A percentile compares a stretch with the other conserved stretches of the same genome.
These are phyloP conservation scores for Prionailurus viverrinus DNA, from an alignment of 2,113 vertebrate species.

Conservation along the genomic window DNA sequence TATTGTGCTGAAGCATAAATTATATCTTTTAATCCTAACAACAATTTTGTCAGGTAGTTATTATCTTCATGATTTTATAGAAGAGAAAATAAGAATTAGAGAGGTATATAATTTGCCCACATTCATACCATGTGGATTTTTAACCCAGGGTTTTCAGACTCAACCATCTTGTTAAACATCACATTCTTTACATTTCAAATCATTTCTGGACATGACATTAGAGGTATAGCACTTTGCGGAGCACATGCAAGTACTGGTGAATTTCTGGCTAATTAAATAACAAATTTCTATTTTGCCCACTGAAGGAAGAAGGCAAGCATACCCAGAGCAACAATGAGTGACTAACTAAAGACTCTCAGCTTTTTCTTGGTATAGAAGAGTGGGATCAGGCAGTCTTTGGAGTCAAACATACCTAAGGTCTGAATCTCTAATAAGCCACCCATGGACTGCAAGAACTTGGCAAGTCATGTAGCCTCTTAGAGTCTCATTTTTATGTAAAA, in stretches of 20 bases:
- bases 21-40: neutral
- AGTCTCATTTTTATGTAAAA: neutral
- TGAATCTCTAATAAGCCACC: neutral
- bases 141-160: neutral
- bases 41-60: neutral
- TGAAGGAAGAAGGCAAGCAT: neutral
- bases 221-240: neutral
- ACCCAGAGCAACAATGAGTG: neutral
- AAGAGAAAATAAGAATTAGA: neutral
- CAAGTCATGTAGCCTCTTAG: neutral
- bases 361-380: neutral
- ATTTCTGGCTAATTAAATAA: neutral
- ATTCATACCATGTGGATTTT: neutral
- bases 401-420: neutral
- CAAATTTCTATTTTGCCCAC: neutral
- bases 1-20: neutral
- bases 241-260: neutral
- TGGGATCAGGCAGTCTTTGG: neutral
- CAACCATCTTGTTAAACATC: neutral
- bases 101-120: neutral
- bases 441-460: neutral
- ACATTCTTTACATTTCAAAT: neutral
- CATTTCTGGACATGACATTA: neutral
- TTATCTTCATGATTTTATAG: constrained; percentile 14
- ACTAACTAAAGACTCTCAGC: neutral